phyloP scores from a whole-genome alignment of 2,888 invertebrate species.

The Dusona sp. region DNA sequence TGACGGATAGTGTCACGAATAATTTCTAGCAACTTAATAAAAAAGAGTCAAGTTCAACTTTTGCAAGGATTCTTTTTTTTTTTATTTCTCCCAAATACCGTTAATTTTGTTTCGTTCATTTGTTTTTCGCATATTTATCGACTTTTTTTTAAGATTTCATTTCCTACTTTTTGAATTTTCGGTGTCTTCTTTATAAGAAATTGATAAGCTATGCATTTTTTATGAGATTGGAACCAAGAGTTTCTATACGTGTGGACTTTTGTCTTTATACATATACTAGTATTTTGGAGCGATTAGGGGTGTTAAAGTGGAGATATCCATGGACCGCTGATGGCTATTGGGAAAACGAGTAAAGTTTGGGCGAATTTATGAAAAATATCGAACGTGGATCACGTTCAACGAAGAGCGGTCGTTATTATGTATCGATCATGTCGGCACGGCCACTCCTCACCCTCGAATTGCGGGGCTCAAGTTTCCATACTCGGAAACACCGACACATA shows the following conservation, averaged over 20 bases:
- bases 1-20: background rate
- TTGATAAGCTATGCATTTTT: constrained; percentile 3
- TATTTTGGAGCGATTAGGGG: background rate
- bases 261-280: background rate
- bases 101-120: background rate
- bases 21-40: background rate
- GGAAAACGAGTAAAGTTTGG: constrained; percentile 3
- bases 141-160: background rate
- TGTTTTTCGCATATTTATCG: background rate
- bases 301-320: background rate
- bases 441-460: constrained; percentile 32
- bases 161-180: background rate
- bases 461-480: background rate
- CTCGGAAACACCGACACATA: background rate
- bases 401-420: constrained; percentile 46
- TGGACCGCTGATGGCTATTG: constrained; percentile 7
- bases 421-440: constrained; percentile 41
- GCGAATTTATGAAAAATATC: constrained; percentile 28
- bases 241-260: background rate
- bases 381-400: constrained; percentile 31
- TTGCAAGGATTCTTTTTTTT: background rate
- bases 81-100: background rate
- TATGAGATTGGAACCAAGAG: background rate
- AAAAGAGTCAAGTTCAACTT: background rate
- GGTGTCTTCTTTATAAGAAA: background rate